Base-by-base conservation (phyloP, 2,888 invertebrate species). In the Ptilodon capucinus region DNA sequence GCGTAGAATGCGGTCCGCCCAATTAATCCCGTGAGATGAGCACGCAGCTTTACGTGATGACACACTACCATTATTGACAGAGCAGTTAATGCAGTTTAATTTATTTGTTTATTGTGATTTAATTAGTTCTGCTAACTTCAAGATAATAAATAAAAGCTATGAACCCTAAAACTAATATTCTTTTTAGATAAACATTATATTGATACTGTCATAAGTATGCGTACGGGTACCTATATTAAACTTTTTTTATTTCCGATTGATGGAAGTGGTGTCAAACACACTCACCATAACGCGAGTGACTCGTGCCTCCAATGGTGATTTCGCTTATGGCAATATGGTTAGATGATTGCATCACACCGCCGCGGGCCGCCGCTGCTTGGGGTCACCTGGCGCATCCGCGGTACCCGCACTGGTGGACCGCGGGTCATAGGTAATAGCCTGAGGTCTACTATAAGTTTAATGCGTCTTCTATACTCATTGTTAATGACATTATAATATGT, bases 11-110 rank as follows among this genome's bases (percentile, higher is more conserved):
- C 59, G 61, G 56, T 45, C 47, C 44, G 41, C 46, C 50, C 74
- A 76, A 79, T 80, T 78, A 78, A 75, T 73, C 68, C 64, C 68
- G 46, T 59, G 61, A 75, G 71, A 75, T 71, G 70, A 73, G 51
- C 62, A 46, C 47, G 19, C 49, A 40, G n/a, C 32, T 17, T 30
- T 38, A 51, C 39, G 40, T 40, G 9, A 13, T 44, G 4, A 16
- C 3, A 40, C 42, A 34, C 42, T 60, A 42, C 38, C 42, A 35
- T 23, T 52, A 35, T 21, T 5, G 14, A 32, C 32, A 0, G 1
- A 5, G 14, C 2, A 44, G 16, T 58, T 21, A 42, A 46, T 40
- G 45, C 55, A 35, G 7, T 1, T 7, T 17, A 2, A 35, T 4
- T 35, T 35, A 8, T 14, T 35, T 6, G n/a, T n/a, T n/a, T n/a